These are phyloP conservation scores for Anguilla megastoma DNA, from an alignment of 2,797 vertebrate genomes.

Conservation along the genomic window DNA sequence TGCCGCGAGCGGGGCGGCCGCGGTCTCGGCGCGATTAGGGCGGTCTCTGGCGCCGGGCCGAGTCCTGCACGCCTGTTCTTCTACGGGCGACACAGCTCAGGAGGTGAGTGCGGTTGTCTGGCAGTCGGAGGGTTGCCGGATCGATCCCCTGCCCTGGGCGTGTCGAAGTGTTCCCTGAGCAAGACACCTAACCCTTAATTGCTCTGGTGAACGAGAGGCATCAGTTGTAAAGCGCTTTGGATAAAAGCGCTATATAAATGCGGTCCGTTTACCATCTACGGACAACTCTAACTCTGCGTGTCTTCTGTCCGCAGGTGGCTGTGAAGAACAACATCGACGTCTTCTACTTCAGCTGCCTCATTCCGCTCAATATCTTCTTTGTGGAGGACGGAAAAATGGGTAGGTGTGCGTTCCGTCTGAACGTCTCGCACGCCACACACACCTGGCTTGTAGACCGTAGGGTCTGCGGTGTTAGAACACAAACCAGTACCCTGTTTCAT, in stretches of 20 bases:
- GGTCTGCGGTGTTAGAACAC: background rate
- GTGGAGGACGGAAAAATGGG: conserved; percentile 99
- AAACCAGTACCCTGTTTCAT: background rate
- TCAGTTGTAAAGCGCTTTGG: too few species aligned
- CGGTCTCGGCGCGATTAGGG: background rate
- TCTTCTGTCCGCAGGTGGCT: conserved; percentile 80
- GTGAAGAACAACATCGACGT: conserved; percentile 99
- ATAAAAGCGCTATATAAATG: too few species aligned
- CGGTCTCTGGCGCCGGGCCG: background rate
- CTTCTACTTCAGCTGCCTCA: conserved; percentile 98
- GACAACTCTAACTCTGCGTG: background rate
- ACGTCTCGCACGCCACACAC: background rate
- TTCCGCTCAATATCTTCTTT: conserved; percentile 95
- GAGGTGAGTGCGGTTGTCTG: too few species aligned
- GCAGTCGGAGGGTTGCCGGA: too few species aligned
- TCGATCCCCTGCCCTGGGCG: too few species aligned
- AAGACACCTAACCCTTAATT: too few species aligned
- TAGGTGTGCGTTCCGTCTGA: conserved; percentile 55
- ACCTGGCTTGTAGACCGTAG: background rate
- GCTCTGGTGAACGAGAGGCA: too few species aligned
- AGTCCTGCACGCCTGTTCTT: background rate
- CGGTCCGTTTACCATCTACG: too few species aligned
- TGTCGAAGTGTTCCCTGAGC: too few species aligned
- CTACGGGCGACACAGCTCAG: too few species aligned
- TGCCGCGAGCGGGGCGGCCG: background rate